Evolutionary conservation across 2,888 invertebrate genomes (phyloP).

Genomic region (Drosophila greeni): DNA sequence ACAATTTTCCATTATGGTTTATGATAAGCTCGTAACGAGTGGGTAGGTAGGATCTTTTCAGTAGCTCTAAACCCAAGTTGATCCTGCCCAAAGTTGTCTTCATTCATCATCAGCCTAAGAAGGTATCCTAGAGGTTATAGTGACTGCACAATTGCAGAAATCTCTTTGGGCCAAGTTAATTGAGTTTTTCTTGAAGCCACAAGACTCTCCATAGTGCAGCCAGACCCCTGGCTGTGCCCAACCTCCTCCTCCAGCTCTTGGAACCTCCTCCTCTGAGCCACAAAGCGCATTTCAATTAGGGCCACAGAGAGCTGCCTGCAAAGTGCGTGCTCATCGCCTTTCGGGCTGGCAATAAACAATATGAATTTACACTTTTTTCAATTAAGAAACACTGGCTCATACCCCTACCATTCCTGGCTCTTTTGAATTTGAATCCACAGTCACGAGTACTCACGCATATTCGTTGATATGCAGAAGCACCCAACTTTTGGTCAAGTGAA

Average conservation of each 20-base stretch:
- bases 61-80: conserved; percentile 2
- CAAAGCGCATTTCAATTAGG: conserved; percentile 55
- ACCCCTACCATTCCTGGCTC: conserved; percentile 9
- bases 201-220: conserved; percentile 23
- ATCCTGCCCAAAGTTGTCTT: conserved; percentile 5
- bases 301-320: conserved; percentile 39
- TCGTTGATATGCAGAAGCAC: conserved; percentile 61
- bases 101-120: conserved; percentile 6
- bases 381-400: conserved; percentile 47
- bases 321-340: conserved; percentile 60
- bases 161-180: conserved; percentile 34
- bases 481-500: conserved; percentile 53
- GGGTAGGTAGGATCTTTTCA: too few relatives aligned
- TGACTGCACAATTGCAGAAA: conserved; percentile 6
- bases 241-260: conserved; percentile 1
- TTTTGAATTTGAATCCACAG: conserved; percentile 27
- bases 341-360: conserved; percentile 44
- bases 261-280: conserved; percentile 1
- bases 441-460: conserved; percentile 29
- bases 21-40: conserved; percentile 4
- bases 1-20: conserved; percentile 27
- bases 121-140: conserved; percentile 2
- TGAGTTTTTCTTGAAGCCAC: conserved; percentile 36
- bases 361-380: conserved; percentile 61
- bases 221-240: conserved; percentile 52